Conservation (phyloP, 1,140 invertebrate genomes). For the Atopsyche davidsoni region DNA sequence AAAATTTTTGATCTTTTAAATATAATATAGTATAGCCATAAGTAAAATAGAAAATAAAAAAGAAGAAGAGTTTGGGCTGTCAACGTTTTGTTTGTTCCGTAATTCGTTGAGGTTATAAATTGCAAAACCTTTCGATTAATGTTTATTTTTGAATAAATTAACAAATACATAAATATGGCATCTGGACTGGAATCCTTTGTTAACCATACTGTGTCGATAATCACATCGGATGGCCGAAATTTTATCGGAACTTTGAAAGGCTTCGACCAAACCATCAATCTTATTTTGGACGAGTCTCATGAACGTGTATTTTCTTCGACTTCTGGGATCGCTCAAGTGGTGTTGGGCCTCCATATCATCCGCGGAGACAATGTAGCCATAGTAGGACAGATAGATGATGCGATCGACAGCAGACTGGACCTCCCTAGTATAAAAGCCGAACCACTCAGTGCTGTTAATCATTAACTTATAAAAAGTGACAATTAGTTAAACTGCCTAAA, state of each 20-base stretch:
- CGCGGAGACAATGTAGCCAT: conserved; percentile 96
- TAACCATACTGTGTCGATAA: conserved; percentile 88
- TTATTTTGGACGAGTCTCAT: conserved; percentile 96
- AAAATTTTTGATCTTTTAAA: no score
- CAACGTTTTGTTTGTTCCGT: no score
- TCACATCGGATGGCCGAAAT: conserved; percentile 90
- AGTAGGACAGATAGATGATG: conserved; percentile 88
- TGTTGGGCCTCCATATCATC: conserved; percentile 93
- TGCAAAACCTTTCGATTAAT: no score
- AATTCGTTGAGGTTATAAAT: no score
- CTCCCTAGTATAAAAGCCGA: conserved; percentile 82
- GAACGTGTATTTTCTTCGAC: conserved; percentile 92
- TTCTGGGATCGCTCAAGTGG: conserved; percentile 92
- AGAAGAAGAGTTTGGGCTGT: no score
- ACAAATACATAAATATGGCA: conserved; percentile 53
- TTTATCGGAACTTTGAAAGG: conserved; percentile 78
- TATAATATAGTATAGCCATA: no score
- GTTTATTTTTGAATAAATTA: background rate
- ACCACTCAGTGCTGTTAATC: conserved; percentile 51
- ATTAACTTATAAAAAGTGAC: no score
- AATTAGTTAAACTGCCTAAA: no score
- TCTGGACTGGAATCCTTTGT: conserved; percentile 79
- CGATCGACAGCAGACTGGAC: conserved; percentile 79
- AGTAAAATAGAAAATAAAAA: no score
- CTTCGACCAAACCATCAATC: conserved; percentile 97